Base-by-base conservation (phyloP, 2,113 vertebrate genomes). In the Origma solitaria region DNA sequence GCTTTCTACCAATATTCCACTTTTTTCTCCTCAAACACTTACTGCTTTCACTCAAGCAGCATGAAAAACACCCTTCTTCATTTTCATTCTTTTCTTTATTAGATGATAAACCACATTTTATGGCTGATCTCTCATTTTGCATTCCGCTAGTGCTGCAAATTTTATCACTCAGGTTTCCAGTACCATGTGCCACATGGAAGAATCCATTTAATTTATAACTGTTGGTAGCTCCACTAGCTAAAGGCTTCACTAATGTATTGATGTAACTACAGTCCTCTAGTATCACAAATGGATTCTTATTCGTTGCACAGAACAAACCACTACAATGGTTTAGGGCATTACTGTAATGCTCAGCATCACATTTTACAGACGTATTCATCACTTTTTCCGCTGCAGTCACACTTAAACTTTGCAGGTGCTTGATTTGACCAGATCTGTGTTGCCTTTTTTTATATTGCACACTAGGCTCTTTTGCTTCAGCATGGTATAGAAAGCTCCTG, bases 211-310 rank as follows among this genome's bases (percentile, higher is more conserved):
- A 76, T 77, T 96, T 96, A 27, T 28, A 92, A 37, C 65, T 91
- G 86, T n/a, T 66, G 44, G 15, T 65, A 60, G 45, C 84, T 80
- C 92, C 96, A 88, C 78, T 49, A 95, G 82, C 38, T 58, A 79
- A 96, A 93, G 76, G 87, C 73, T 97, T 96, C 58, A 88, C 84
- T 73, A 97, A 85, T 1, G 91, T 91, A 57, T 58, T 81, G 40
- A 98, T 95, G 61, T 90, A 96, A 90, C 47, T 95, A 91, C 88
- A 97, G 68, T 96, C 91, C 64, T 92, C 71, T 57, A 97, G 92
- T 31, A 84, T 87, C 51, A 97, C 97, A 94, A 96, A 78, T 7
- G 95, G 97, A 92, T 97, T 97, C 89, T 92, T 97, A 61, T 69
- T 77, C 68, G 82, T 38, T 86, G 51, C 94, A 85, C 83, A 94